Evolutionary conservation across 2,797 vertebrate genomes (phyloP), one percentile per base, ranked within the genome.

Genomic region (Neopelma chrysocephalum): DNA sequence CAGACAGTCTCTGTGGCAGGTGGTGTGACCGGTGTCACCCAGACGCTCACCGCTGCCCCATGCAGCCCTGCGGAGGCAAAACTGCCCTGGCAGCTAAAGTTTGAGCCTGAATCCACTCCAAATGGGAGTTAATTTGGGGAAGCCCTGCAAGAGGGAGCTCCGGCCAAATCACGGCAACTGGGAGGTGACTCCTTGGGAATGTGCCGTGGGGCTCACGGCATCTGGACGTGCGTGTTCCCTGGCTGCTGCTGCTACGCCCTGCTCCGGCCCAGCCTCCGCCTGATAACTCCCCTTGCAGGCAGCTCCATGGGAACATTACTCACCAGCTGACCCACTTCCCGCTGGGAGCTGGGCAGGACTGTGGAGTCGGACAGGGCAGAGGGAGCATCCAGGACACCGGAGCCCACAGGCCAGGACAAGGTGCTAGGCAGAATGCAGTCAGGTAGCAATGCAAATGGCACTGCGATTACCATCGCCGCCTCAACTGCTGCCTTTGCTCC

Each of bases 61-160:
- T 1, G 0, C n/a, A 36, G 62, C 57, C 36, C 79, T 36, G 36
- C 0, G 0, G 50, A 89, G 21, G 4, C 48, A 54, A 61, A 92
- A 61, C 69, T 12, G n/a, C 51, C 75, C 29, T 47, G n/a, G 86
- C 47, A 58, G 61, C 86, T 53, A 42, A 17, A 60, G 48, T 1
- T 7, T 31, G 18, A 83, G 54, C 36, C 10, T 16, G 48, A 69
- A 50, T 8, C 48, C 51, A 2, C 15, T 20, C 47, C 76, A 53
- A 47, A 47, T 0, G 10, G 27, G 50, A 65, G 71, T 1, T 17
- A 25, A 32, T 12, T 29, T 0, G 3, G 57, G 29, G 6, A 88
- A 68, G 29, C n/a, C 68, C 79, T 75, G 87, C 60, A 42, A 15
- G 0, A 50, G 18, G 22, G 32, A 82, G 26, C 79, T 68, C 48